Conservation (phyloP, 2,888 invertebrate species). For the Sminthurinus aureus region DNA sequence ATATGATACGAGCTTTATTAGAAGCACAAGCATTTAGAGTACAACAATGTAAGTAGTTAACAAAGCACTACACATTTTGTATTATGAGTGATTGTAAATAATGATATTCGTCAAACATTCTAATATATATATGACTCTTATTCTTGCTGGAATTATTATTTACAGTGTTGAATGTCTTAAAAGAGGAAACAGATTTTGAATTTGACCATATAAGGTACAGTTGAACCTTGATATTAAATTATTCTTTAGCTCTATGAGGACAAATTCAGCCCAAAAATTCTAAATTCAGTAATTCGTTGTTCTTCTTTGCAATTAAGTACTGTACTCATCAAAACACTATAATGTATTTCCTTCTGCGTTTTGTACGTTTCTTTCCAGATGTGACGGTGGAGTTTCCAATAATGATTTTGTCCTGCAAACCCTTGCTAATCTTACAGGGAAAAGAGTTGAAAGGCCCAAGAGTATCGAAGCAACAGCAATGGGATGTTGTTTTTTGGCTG, state of each 20-base stretch:
- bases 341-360: too few species aligned
- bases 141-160: too few species aligned
- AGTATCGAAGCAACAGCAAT: constrained; percentile 83
- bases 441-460: constrained; percentile 76
- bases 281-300: too few species aligned
- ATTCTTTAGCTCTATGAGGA: neutral
- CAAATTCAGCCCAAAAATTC: too few species aligned
- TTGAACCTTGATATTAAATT: constrained; percentile 10
- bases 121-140: too few species aligned
- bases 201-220: constrained; percentile 71
- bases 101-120: too few species aligned
- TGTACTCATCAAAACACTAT: too few species aligned
- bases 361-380: constrained; percentile 68
- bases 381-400: constrained; percentile 95
- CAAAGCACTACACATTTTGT: too few species aligned
- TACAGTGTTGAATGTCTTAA: constrained; percentile 78
- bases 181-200: constrained; percentile 72
- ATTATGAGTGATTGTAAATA: too few species aligned
- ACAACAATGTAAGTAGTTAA: too few species aligned
- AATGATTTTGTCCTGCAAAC: constrained; percentile 92
- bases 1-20: constrained; percentile 81
- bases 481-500: too few species aligned
- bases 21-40: constrained; percentile 87
- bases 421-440: constrained; percentile 81
- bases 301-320: too few species aligned